Conservation (phyloP, 2,797 vertebrate species). For the Macroramphosus scolopax region DNA sequence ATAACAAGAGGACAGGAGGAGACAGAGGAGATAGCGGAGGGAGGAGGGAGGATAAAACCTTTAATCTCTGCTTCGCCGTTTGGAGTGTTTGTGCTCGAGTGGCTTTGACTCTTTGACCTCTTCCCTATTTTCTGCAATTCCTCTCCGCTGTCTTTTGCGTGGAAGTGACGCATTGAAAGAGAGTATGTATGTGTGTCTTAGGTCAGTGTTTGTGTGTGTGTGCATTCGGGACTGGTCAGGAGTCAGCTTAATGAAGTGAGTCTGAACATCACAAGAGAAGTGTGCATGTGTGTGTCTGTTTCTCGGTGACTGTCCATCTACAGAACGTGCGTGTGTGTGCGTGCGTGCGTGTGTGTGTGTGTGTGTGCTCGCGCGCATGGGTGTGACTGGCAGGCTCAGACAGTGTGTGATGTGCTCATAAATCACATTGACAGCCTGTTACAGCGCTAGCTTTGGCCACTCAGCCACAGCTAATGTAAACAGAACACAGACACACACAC, state of each 20-base stretch:
- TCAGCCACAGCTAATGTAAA: constrained; percentile 91
- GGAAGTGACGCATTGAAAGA: constrained; percentile 62
- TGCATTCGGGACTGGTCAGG: constrained; percentile 76
- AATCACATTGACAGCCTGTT: constrained; percentile 94
- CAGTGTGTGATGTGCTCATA: constrained; percentile 97
- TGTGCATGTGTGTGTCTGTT: constrained; percentile 32
- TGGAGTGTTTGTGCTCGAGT: constrained; percentile 55
- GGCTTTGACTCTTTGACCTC: constrained; percentile 65
- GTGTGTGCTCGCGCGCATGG: constrained; percentile 27
- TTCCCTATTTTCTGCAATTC: constrained; percentile 45
- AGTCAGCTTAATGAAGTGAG: constrained; percentile 92
- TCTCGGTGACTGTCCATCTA: constrained; percentile 76
- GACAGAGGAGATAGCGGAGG: not conserved
- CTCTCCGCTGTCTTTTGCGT: constrained; percentile 46
- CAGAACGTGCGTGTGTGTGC: constrained; percentile 46
- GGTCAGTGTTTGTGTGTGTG: constrained; percentile 18
- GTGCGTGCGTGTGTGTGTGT: constrained; percentile 13
- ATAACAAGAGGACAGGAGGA: constrained; percentile 10
- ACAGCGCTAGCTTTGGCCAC: constrained; percentile 87
- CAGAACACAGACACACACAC: constrained; percentile 69
- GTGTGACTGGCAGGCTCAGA: constrained; percentile 85
- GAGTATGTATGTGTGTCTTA: constrained; percentile 27
- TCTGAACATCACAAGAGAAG: constrained; percentile 81
- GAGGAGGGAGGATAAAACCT: constrained; percentile 27
- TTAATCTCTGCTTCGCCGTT: constrained; percentile 43